Evolutionary conservation across 1,140 invertebrate genomes (phyloP).

Genomic region (Lasioglossum baleicum): DNA sequence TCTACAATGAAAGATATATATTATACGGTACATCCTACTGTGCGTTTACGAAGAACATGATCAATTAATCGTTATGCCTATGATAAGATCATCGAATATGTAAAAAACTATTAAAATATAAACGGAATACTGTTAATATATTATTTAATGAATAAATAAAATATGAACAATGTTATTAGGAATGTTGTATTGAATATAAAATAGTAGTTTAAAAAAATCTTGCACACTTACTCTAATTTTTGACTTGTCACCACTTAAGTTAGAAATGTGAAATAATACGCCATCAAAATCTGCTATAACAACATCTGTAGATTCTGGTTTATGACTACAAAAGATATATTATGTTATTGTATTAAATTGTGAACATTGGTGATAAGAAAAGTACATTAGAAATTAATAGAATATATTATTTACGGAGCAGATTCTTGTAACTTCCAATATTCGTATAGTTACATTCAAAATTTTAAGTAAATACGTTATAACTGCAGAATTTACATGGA

Average conservation of each 20-base stretch:
- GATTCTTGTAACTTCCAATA: neutral
- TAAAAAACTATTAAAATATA: neutral
- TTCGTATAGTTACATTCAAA: neutral
- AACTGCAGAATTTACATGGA: neutral
- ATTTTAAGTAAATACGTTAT: neutral
- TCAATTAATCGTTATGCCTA: neutral
- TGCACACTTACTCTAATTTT: conserved; percentile 94
- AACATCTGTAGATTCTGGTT: conserved; percentile 96
- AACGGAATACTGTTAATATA: no score
- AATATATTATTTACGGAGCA: neutral
- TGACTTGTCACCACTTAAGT: conserved; percentile 96
- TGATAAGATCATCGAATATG: neutral
- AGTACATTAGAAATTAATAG: neutral
- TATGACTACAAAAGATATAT: conserved; percentile 86
- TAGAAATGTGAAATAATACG: conserved; percentile 98
- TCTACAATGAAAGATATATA: conserved; percentile 80
- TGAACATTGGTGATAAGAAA: neutral
- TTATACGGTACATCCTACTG: neutral
- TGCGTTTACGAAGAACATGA: no score
- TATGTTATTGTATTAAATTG: neutral
- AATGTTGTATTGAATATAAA: neutral
- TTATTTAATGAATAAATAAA: neutral
- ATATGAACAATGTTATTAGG: neutral
- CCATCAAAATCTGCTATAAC: conserved; percentile 99
- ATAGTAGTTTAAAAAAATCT: neutral